Evolutionary conservation across 2,797 vertebrate species (phyloP), one percentile per base, ranked within the genome.

Genomic region (Propithecus deckenii): DNA sequence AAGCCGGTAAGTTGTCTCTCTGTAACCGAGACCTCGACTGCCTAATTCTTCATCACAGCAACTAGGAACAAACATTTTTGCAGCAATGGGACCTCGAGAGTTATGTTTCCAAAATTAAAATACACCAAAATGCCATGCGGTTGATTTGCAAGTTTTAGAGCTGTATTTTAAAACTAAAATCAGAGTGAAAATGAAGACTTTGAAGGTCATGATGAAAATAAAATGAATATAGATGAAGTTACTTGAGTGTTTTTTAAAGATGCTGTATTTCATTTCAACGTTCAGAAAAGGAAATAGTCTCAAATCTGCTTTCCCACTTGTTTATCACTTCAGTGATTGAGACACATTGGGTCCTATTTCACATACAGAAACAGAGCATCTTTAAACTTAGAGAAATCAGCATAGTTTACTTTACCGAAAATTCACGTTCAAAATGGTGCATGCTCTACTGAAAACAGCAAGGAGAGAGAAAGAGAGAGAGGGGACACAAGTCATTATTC

Each of bases 361-460:
- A 98, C 97, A 97, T 32, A 94, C n/a, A 98, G 98, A 99, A 98
- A 98, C 98, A 98, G 96, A 98, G 98, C 99, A 99, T 98, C 99
- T 99, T 99, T 99, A 99, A 99, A 99, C 98, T 98, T 94, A 97
- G 93, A 98, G 97, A 98, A 99, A 98, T 98, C 98, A 99, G 98
- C 98, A 98, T 98, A 98, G 98, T 98, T 99, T 99, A 99, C 99
- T 99, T 99, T 99, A 99, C 99, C 98, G 98, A 99, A 99, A 99
- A 98, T 98, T 99, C 99, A 99, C 97, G 99, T 99, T 99, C 99
- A 99, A 99, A 99, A 99, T 99, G 99, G 99, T 97, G 99, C 99
- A 99, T 99, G 99, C 99, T 99, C 99, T 99, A 99, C 98, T 99
- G 99, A 99, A 99, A 99, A 99, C 99, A 98, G 99, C 98, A 99